These are phyloP conservation scores for Zygogramma bicolorata DNA, from an alignment of 2,888 invertebrate species.

Conservation along the genomic window DNA sequence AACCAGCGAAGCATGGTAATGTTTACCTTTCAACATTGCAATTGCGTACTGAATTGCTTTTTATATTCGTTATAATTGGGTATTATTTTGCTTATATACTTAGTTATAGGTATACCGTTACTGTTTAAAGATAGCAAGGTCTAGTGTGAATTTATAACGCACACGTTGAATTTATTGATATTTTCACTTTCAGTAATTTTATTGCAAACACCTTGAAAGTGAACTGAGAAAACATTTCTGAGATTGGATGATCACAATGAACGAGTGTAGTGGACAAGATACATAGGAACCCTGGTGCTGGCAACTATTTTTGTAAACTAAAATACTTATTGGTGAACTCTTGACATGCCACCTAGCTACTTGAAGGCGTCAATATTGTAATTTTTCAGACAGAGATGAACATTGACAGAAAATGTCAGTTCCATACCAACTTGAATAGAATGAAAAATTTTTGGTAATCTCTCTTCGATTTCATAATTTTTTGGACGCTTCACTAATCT, in stretches of 20 bases:
- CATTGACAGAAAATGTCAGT: too few species aligned
- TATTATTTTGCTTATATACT: neutral
- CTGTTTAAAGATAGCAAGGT: neutral
- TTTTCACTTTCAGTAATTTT: conserved; percentile 33
- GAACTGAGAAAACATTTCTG: conserved; percentile 24
- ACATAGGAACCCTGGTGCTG: too few species aligned
- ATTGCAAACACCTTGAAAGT: conserved; percentile 34
- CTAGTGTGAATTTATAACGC: neutral
- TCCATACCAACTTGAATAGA: too few species aligned
- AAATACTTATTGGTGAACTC: too few species aligned
- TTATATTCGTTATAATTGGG: neutral
- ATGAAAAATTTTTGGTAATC: too few species aligned
- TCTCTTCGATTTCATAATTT: too few species aligned
- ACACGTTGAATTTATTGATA: conserved; percentile 7
- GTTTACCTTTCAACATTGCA: neutral
- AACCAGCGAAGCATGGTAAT: neutral
- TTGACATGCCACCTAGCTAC: too few species aligned
- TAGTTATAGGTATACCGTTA: neutral
- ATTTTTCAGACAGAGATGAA: too few species aligned
- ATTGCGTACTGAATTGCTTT: neutral
- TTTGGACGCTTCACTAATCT: too few species aligned
- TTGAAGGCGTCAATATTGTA: too few species aligned
- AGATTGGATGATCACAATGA: neutral
- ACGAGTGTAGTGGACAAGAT: neutral
- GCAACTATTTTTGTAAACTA: too few species aligned